A percentile compares a stretch with the other conserved stretches of the same genome.
These are phyloP conservation scores for Archaeoteleia sp. DNA, from an alignment of 2,888 invertebrate genomes.

Conservation along the genomic window DNA sequence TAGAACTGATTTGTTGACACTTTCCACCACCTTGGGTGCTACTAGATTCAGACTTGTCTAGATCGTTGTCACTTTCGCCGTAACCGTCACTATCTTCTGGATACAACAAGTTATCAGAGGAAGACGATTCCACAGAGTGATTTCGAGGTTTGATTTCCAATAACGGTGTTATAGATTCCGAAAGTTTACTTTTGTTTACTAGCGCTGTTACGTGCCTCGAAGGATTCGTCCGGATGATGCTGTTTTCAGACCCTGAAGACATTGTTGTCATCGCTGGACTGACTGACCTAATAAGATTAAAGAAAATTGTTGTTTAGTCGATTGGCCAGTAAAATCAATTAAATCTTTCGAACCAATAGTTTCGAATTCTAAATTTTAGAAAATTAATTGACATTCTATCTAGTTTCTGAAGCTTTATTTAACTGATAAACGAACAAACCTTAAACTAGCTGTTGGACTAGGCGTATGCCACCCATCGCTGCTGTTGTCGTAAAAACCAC, in stretches of 20 bases:
- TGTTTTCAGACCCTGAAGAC: conserved; percentile 65
- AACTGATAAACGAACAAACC: too few species aligned
- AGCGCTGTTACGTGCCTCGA: conserved; percentile 40
- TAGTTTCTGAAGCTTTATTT: not conserved
- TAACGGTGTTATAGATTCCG: conserved; percentile 25
- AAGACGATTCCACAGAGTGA: conserved; percentile 15
- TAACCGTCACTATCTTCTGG: conserved; percentile 69
- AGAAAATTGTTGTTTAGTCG: too few species aligned
- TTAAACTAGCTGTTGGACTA: conserved; percentile 69
- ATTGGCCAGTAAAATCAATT: too few species aligned
- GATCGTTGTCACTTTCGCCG: conserved; percentile 55
- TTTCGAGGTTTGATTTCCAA: conserved; percentile 44
- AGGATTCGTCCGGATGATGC: conserved; percentile 43
- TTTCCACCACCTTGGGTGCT: conserved; percentile 26
- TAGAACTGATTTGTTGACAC: conserved; percentile 82
- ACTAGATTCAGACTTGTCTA: conserved; percentile 47
- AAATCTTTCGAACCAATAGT: too few species aligned
- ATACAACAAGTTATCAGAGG: conserved; percentile 61
- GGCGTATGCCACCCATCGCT: conserved; percentile 74
- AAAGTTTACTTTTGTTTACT: conserved; percentile 27
- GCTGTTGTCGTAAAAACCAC: conserved; percentile 62
- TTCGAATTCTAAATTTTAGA: too few species aligned
- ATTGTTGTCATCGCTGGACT: conserved; percentile 69
- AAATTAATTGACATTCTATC: too few species aligned
- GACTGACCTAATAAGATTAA: conserved; percentile 59